These are phyloP conservation scores for Bilobella aurantiaca DNA, from an alignment of 1,140 invertebrate genomes.

Conservation along the genomic window DNA sequence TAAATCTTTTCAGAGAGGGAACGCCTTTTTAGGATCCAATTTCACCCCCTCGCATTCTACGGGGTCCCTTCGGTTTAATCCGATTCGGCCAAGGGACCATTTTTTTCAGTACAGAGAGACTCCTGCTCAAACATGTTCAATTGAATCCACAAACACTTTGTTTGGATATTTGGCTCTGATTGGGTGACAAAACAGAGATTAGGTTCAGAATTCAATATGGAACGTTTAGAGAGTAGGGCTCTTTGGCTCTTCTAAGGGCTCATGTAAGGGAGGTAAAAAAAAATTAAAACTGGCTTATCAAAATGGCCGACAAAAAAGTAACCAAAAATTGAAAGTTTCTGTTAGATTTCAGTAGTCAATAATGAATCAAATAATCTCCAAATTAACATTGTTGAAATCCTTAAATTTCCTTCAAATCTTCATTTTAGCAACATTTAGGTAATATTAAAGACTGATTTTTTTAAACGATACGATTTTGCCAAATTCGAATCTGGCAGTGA, in stretches of 20 bases:
- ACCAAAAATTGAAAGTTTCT: no score
- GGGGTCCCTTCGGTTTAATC: neutral
- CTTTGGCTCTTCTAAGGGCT: no score
- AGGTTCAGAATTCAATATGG: neutral
- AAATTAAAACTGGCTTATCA: neutral
- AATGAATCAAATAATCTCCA: no score
- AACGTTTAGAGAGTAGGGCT: neutral
- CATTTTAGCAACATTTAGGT: no score
- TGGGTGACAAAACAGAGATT: constrained; percentile 9
- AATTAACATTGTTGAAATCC: no score
- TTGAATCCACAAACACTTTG: constrained; percentile 4
- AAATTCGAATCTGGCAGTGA: no score
- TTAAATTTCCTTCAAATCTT: no score
- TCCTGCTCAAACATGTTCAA: neutral
- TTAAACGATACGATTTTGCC: no score
- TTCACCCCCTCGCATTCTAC: neutral
- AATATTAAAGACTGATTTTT: no score
- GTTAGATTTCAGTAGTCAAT: no score
- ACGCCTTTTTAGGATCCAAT: constrained; percentile 8
- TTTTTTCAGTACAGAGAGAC: neutral
- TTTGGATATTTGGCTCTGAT: constrained; percentile 1
- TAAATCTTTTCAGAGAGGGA: neutral
- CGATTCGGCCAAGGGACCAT: no score
- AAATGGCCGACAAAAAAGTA: neutral
- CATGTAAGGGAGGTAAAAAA: no score